phyloP scores from a whole-genome alignment of 2,888 invertebrate species.

The Calliopum simillimum region DNA sequence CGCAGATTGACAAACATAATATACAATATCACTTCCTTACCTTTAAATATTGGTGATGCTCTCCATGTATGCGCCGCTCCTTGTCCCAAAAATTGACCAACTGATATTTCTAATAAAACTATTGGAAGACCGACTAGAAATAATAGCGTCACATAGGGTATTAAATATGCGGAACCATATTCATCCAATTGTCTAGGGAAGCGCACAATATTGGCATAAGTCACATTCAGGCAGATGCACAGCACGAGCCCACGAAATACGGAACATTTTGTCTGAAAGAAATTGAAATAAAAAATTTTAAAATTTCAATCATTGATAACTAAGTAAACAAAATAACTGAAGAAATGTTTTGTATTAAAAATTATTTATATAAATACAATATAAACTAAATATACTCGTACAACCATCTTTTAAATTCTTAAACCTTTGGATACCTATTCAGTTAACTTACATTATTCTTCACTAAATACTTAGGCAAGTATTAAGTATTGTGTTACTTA shows the following conservation, averaged over 20 bases:
- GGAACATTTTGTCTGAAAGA: slow-evolving; percentile 67
- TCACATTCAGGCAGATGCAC: slow-evolving; percentile 67
- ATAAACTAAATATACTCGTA: too few species aligned
- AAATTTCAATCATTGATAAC: slow-evolving; percentile 4
- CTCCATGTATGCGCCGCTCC: slow-evolving; percentile 67
- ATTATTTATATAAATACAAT: too few species aligned
- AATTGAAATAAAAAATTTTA: slow-evolving; percentile 20
- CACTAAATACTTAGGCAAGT: too few species aligned
- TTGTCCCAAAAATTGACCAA: slow-evolving; percentile 67
- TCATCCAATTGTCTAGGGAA: slow-evolving; percentile 67
- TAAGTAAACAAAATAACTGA: slow-evolving; percentile 30
- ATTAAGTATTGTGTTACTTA: too few species aligned
- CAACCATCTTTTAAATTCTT: too few species aligned
- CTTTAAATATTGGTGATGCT: slow-evolving; percentile 67
- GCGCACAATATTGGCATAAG: slow-evolving; percentile 67
- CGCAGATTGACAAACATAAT: too few species aligned
- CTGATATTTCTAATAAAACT: slow-evolving; percentile 66
- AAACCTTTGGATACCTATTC: too few species aligned
- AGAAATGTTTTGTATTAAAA: slow-evolving; percentile 13
- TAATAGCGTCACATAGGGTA: slow-evolving; percentile 65
- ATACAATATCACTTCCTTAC: too few species aligned
- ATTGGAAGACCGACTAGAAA: slow-evolving; percentile 68
- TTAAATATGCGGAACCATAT: slow-evolving; percentile 65
- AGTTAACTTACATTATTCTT: too few species aligned
- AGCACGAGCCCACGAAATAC: slow-evolving; percentile 67